Percentiles rank a stretch among this genome's conserved stretches.
Conservation (phyloP, 2,888 invertebrate genomes). For the Calameuta filiformis region DNA sequence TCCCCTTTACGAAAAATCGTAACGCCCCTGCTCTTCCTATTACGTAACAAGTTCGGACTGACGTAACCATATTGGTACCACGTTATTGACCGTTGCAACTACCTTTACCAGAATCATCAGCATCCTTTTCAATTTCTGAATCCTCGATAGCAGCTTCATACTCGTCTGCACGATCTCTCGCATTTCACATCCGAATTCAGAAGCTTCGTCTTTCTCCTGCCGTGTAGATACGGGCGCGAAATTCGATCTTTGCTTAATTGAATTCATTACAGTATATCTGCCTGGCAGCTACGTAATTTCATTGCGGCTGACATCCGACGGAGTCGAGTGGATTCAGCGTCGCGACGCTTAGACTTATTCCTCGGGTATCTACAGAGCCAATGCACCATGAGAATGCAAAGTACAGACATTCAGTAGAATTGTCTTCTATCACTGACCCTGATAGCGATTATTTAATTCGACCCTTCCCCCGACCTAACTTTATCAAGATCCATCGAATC, state of each 20-base stretch:
- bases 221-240: background rate
- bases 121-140: background rate
- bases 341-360: background rate
- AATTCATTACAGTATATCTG: conserved; percentile 4
- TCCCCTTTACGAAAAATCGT: background rate
- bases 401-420: background rate
- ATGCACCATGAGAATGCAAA: background rate
- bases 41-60: background rate
- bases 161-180: background rate
- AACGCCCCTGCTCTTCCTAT: background rate
- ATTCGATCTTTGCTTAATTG: conserved; percentile 16
- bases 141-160: background rate
- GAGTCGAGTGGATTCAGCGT: background rate
- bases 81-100: background rate
- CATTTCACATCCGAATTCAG: background rate
- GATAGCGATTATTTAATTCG: background rate
- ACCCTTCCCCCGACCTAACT: background rate
- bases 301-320: conserved; percentile 15
- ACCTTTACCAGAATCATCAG: background rate
- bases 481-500: too few species aligned
- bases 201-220: background rate
- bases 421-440: background rate
- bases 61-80: background rate
- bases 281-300: conserved; percentile 13
- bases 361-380: background rate